Conservation (phyloP, 1,140 invertebrate genomes). For the Brachionus rotundiformis region DNA sequence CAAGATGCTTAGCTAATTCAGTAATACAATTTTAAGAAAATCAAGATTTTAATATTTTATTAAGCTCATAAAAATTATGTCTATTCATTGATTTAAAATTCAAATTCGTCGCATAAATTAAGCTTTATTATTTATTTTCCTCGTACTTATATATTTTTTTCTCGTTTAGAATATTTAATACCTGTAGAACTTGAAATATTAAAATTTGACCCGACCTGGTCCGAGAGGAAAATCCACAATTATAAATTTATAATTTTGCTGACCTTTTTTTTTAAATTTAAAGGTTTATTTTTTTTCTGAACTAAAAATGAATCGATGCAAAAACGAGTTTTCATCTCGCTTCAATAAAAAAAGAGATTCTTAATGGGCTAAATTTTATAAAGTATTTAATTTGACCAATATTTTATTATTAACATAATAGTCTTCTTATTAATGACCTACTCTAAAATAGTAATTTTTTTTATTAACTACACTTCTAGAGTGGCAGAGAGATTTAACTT, state of each 20-base stretch:
- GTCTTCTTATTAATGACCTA: background rate
- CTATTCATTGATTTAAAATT: conserved; percentile 31
- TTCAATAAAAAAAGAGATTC: background rate
- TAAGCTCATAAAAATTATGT: conserved; percentile 33
- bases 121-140: conserved; percentile 5
- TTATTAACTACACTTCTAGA: background rate
- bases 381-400: background rate
- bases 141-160: background rate
- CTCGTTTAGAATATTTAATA: background rate
- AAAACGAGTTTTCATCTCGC: background rate
- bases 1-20: no score
- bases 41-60: no score
- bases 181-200: background rate
- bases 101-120: conserved; percentile 40
- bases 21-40: no score
- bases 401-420: background rate
- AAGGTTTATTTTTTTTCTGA: background rate
- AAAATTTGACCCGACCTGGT: conserved; percentile 42
- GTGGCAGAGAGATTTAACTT: background rate
- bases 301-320: conserved; percentile 30
- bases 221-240: background rate
- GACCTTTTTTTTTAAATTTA: conserved; percentile 29
- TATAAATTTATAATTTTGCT: conserved; percentile 38
- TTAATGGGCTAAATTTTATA: background rate
- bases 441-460: background rate